Evolutionary conservation across 2,113 vertebrate species (phyloP).

Genomic region (Sakesphorus luctuosus): DNA sequence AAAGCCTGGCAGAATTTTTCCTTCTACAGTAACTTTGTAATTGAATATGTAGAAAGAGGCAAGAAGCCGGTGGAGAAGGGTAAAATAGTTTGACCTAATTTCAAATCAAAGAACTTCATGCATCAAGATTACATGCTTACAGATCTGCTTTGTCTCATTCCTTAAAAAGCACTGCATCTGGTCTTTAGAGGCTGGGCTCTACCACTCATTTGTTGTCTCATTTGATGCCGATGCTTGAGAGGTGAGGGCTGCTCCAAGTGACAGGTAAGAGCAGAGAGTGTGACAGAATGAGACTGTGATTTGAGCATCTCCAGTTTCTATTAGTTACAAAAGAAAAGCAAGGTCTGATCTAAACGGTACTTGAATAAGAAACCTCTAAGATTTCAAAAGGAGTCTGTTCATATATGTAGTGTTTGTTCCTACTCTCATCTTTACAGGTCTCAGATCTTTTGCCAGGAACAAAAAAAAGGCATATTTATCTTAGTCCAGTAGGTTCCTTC

Average conservation of each 20-base stretch:
- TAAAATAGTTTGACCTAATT: background rate
- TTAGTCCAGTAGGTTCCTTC: background rate
- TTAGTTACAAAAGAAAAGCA: background rate
- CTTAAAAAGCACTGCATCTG: background rate
- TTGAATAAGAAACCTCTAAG: background rate
- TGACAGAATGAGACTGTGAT: background rate
- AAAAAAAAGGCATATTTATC: background rate
- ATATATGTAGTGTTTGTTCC: background rate
- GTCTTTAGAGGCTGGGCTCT: background rate
- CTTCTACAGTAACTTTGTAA: background rate
- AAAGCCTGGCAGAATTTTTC: background rate
- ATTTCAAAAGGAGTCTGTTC: background rate
- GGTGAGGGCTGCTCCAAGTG: background rate
- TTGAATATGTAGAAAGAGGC: background rate
- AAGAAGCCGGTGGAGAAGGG: background rate
- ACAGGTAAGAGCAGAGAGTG: background rate
- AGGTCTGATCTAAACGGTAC: background rate
- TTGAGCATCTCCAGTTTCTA: background rate
- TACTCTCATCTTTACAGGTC: background rate
- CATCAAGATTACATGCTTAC: background rate
- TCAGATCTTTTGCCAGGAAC: background rate
- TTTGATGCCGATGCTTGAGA: background rate
- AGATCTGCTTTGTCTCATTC: background rate
- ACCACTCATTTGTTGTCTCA: background rate
- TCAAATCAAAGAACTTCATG: background rate